Evolutionary conservation across 2,113 vertebrate species (phyloP), one percentile per base, ranked within the genome.

Genomic region (Chlorodrepanis virens): DNA sequence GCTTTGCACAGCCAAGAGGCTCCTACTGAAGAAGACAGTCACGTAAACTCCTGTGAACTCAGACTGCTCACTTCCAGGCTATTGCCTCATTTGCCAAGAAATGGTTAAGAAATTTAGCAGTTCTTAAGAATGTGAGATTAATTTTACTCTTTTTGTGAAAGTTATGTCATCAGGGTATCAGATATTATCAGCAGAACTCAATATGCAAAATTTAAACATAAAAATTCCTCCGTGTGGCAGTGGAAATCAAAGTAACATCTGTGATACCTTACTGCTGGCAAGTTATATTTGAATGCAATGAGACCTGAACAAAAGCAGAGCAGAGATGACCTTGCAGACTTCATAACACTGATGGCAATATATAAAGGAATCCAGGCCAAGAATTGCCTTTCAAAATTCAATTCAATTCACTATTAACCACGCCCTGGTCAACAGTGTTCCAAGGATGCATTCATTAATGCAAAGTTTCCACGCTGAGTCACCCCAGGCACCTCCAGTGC

Each of bases 11-110:
- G 92, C 92, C 94, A 94, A 90, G 60, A 72, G 76, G 90, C 90
- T 96, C 86, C 94, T 90, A 11, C 90, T 91, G 94, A 90, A 96
- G 91, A 90, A 69, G 84, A 93, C 82, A 96, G 89, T 94, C 94
- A 96, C n/a, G 10, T 94, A 94, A 94, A 91, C 84, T 57, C 78
- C 53, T 23, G 1, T 83, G 93, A 96, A 94, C 87, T 85, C 69
- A 65, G 77, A 95, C 63, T 96, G 94, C 80, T 96, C 96, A 71
- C 25, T 94, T 90, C 37, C 90, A 96, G 80, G 49, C 72, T 92
- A 52, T 16, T 64, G 56, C 83, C 72, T 72, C 83, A 78, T 89
- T 89, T 96, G 95, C 94, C 90, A 94, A 93, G 83, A 89, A 92
- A 94, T 5, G 76, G 85, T 82, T 94, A 86, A 90, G 90, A 74